A percentile compares a stretch with the other conserved stretches of the same genome.
phyloP scores from a whole-genome alignment of 2,888 invertebrate genomes.

The Sesia apiformis region DNA sequence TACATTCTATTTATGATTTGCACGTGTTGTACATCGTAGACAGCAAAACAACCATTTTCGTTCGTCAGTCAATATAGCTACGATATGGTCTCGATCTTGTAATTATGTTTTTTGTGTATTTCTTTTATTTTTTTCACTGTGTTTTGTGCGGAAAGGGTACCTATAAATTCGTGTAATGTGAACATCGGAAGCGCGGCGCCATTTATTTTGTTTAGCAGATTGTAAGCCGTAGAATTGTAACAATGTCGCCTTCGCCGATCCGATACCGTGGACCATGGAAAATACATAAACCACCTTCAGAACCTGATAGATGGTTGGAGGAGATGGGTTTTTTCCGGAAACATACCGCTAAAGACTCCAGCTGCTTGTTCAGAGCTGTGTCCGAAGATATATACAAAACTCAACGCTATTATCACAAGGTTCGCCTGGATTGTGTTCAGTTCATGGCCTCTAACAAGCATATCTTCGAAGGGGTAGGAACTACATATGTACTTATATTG shows the following conservation, averaged over 20 bases:
- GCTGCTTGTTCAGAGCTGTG: slow-evolving; percentile 90
- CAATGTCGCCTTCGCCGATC: slow-evolving; percentile 63
- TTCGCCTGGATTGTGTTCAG: slow-evolving; percentile 82
- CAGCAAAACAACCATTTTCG: slow-evolving; percentile 70
- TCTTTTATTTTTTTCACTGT: neutral
- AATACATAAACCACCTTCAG: slow-evolving; percentile 62
- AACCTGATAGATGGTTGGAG: slow-evolving; percentile 85
- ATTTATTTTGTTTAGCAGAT: slow-evolving; percentile 72
- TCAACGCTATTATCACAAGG: slow-evolving; percentile 82
- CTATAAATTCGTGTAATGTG: neutral
- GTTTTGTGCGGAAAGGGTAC: neutral
- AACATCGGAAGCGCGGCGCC: slow-evolving; percentile 29
- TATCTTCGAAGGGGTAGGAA: slow-evolving; percentile 77
- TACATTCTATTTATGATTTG: slow-evolving; percentile 37
- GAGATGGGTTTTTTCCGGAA: slow-evolving; percentile 88
- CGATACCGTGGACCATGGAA: slow-evolving; percentile 67
- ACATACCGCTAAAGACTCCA: slow-evolving; percentile 90
- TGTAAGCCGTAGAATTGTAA: slow-evolving; percentile 39
- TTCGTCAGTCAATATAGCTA: slow-evolving; percentile 55
- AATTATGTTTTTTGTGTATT: neutral
- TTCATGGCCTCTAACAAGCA: slow-evolving; percentile 80
- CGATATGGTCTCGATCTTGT: slow-evolving; percentile 19
- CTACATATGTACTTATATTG: neutral
- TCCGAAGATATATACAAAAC: slow-evolving; percentile 86
- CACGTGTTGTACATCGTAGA: slow-evolving; percentile 64